Percentiles rank a stretch among this genome's conserved stretches.
Conservation (phyloP, 2,888 invertebrate genomes). For the Helobdella robusta region DNA sequence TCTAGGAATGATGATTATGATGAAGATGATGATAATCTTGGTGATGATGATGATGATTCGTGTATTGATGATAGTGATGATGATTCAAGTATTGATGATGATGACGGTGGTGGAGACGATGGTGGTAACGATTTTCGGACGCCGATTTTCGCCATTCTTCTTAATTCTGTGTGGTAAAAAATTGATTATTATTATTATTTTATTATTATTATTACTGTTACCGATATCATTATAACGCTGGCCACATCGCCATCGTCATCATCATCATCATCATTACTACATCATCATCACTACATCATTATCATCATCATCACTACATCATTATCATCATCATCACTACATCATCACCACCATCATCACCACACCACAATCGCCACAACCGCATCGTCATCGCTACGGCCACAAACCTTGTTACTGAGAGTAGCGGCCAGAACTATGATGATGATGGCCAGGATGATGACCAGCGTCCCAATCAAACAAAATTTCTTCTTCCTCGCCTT, state of each 20-base stretch:
- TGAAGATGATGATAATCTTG: background rate
- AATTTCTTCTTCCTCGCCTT: conserved; percentile 18
- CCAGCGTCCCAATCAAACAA: background rate
- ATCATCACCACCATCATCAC: too few species aligned
- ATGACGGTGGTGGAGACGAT: too few species aligned
- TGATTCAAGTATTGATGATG: background rate
- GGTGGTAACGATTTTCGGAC: too few species aligned
- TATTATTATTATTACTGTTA: conserved; percentile 4
- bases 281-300: too few species aligned
- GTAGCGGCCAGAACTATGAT: background rate
- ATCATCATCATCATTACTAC: too few species aligned
- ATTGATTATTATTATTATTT: background rate
- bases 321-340: too few species aligned
- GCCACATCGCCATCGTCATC: too few species aligned
- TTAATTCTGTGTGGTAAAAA: background rate
- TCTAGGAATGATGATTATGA: background rate
- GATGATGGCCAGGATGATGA: conserved; percentile 4
- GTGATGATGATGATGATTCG: background rate
- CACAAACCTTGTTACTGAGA: background rate
- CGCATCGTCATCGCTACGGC: background rate
- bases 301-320: too few species aligned
- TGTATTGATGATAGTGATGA: background rate
- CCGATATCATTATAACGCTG: too few species aligned
- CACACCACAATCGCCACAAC: too few species aligned
- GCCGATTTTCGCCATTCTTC: background rate